Evolutionary conservation across 2,888 invertebrate genomes (phyloP).

Genomic region (Drosophila anceps): DNA sequence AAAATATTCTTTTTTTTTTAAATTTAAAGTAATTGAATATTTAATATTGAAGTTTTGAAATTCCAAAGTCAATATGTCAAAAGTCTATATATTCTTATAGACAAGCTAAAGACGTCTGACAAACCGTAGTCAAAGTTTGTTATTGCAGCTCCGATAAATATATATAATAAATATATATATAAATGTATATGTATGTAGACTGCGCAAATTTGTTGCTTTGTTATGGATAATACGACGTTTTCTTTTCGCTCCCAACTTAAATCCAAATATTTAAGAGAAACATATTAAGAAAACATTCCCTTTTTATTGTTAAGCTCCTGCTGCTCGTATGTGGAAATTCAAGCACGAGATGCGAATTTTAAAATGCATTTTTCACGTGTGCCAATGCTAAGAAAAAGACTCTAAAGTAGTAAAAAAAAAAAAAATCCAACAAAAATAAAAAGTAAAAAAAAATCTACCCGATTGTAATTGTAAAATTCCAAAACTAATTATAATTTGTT

Average conservation of each 20-base stretch:
- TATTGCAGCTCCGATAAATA: constrained; percentile 6
- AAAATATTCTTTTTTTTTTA: too few relatives aligned
- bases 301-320: constrained; percentile 50
- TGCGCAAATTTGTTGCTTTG: constrained; percentile 67
- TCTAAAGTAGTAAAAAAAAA: constrained; percentile 44
- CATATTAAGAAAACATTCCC: constrained; percentile 8
- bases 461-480: constrained; percentile 36
- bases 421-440: background rate
- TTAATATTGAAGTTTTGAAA: background rate
- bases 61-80: background rate
- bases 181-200: constrained; percentile 63
- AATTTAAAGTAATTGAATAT: too few relatives aligned
- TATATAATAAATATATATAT: constrained; percentile 25
- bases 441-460: constrained; percentile 20
- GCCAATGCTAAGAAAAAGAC: constrained; percentile 80
- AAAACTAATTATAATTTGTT: constrained; percentile 38
- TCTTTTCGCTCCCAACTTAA: constrained; percentile 31
- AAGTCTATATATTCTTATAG: background rate
- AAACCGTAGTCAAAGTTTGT: background rate
- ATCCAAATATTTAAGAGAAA: constrained; percentile 2
- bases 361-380: constrained; percentile 76
- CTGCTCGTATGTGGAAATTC: constrained; percentile 40
- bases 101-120: background rate
- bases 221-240: constrained; percentile 39
- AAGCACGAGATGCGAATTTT: constrained; percentile 46